A percentile compares a stretch with the other conserved stretches of the same genome.
These are phyloP conservation scores for Spilarctia lutea DNA, from an alignment of 2,888 invertebrate genomes.

Conservation along the genomic window DNA sequence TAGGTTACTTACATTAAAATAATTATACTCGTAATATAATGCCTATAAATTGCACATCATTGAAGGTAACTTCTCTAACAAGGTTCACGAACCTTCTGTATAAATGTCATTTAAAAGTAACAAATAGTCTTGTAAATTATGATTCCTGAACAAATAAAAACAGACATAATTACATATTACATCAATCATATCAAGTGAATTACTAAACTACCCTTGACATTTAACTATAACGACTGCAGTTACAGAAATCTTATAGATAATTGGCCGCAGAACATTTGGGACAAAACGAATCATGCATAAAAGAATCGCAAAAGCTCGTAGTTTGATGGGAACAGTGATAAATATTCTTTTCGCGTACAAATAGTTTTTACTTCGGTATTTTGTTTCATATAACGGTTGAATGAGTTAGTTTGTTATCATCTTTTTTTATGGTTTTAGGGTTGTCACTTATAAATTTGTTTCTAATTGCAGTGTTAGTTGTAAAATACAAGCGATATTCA, in stretches of 20 bases:
- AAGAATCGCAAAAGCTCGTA: conserved; percentile 58
- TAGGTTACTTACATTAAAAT: background rate
- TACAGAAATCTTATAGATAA: conserved; percentile 28
- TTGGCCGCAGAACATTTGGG: conserved; percentile 24
- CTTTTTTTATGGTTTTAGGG: background rate
- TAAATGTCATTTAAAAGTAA: conserved; percentile 10
- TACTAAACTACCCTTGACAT: conserved; percentile 27
- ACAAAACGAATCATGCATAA: conserved; percentile 46
- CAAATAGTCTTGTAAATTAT: conserved; percentile 15
- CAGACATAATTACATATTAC: conserved; percentile 19
- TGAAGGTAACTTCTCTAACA: conserved; percentile 5
- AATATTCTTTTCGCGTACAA: conserved; percentile 42
- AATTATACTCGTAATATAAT: background rate
- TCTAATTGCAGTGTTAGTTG: background rate
- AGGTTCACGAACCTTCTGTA: background rate
- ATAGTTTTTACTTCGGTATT: conserved; percentile 34
- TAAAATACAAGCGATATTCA: background rate
- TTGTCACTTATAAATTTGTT: background rate
- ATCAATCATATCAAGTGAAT: conserved; percentile 19
- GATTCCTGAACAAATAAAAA: conserved; percentile 21
- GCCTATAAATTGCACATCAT: conserved; percentile 5
- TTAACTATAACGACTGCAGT: conserved; percentile 19
- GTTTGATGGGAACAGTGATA: conserved; percentile 68
- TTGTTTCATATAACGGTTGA: conserved; percentile 8
- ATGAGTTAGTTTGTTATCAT: background rate